Evolutionary conservation across 2,888 invertebrate genomes (phyloP).

Genomic region (Scrobipalpa atriplicella): DNA sequence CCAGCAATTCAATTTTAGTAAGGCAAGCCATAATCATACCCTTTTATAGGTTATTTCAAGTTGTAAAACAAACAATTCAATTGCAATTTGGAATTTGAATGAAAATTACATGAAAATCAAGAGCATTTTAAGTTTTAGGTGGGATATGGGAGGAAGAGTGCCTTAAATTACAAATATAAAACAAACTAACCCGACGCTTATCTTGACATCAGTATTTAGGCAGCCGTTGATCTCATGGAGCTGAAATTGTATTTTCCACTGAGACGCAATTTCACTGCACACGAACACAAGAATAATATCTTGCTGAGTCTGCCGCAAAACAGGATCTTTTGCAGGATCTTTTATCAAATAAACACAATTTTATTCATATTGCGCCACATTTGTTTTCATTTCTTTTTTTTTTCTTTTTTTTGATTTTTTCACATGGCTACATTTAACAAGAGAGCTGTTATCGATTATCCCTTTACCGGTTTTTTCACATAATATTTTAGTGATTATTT

Average conservation of each 20-base stretch:
- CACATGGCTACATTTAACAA: not conserved
- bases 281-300: not conserved
- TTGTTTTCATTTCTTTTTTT: constrained; percentile 2
- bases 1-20: not conserved
- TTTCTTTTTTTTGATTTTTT: not conserved
- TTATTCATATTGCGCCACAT: constrained; percentile 5
- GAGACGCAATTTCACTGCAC: not conserved
- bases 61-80: not conserved
- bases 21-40: not conserved
- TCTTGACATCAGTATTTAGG: not conserved
- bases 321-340: not conserved
- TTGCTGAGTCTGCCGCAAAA: not conserved
- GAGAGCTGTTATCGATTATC: not conserved
- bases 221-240: not conserved
- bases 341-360: too few relatives aligned
- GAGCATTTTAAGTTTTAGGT: not conserved
- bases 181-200: not conserved
- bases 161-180: not conserved
- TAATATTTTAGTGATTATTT: too few relatives aligned
- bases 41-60: not conserved
- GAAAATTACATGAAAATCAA: not conserved
- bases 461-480: too few relatives aligned
- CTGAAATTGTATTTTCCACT: not conserved
- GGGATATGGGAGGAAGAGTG: not conserved
- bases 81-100: not conserved